phyloP scores from a whole-genome alignment of 2,888 invertebrate genomes.

The Gibbula magus region DNA sequence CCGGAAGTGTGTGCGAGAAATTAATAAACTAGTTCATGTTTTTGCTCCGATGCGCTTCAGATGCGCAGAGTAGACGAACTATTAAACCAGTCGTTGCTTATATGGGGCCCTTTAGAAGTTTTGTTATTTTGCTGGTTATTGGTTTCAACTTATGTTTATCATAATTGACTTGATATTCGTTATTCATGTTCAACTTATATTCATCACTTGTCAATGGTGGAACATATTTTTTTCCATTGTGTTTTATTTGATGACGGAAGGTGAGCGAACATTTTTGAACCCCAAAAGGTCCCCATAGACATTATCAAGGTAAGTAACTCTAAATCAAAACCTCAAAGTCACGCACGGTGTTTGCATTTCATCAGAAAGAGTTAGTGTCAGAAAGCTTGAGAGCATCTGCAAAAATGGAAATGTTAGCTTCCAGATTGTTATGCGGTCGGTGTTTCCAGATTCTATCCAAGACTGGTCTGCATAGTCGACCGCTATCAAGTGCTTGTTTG shows the following conservation, averaged over 20 bases:
- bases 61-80: too few relatives aligned
- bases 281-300: neutral
- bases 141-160: neutral
- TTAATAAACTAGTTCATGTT: too few relatives aligned
- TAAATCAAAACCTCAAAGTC: neutral
- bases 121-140: neutral
- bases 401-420: conserved; percentile 21
- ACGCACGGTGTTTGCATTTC: too few relatives aligned
- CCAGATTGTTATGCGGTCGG: conserved; percentile 24
- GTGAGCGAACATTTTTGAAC: neutral
- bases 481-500: neutral
- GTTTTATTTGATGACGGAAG: too few relatives aligned
- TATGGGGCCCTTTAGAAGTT: neutral
- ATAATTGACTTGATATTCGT: neutral
- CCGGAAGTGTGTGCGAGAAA: neutral
- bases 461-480: neutral
- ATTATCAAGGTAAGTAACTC: neutral
- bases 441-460: conserved; percentile 22
- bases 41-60: too few relatives aligned
- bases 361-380: too few relatives aligned
- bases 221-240: too few relatives aligned
- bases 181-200: too few relatives aligned
- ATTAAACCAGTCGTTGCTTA: too few relatives aligned
- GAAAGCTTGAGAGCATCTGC: too few relatives aligned
- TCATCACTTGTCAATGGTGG: too few relatives aligned